Percentiles rank a stretch among this genome's conserved stretches.
These are phyloP conservation scores for Congeria kusceri DNA, from an alignment of 2,888 invertebrate genomes.

Conservation along the genomic window DNA sequence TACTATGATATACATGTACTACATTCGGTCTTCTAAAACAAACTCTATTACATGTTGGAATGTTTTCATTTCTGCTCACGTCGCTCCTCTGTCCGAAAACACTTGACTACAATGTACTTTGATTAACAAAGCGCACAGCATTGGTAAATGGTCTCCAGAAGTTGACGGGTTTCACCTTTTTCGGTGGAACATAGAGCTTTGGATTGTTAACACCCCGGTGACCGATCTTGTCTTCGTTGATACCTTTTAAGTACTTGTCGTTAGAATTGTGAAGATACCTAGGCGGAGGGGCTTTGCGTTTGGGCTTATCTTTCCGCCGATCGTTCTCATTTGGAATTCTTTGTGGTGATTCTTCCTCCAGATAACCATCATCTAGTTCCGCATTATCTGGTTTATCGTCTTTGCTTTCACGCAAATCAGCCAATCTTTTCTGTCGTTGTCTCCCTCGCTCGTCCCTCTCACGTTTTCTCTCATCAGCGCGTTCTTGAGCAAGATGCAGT, in stretches of 20 bases:
- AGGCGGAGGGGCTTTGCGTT: conserved; percentile 1
- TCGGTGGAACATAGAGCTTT: conserved; percentile 1
- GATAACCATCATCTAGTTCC: neutral
- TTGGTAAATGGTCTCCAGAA: neutral
- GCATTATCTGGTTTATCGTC: neutral
- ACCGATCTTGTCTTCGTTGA: conserved; percentile 24
- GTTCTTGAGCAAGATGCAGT: conserved; percentile 1
- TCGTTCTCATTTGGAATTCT: neutral
- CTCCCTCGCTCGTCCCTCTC: conserved; percentile 1
- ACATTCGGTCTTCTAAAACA: too few relatives aligned
- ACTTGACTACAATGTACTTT: neutral
- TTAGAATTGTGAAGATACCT: conserved; percentile 22
- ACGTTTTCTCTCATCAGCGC: conserved; percentile 18
- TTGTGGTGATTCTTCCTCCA: neutral
- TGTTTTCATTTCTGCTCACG: too few relatives aligned
- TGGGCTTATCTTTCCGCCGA: neutral
- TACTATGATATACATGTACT: too few relatives aligned
- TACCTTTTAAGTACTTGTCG: conserved; percentile 28
- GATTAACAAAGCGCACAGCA: neutral
- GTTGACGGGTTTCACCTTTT: conserved; percentile 1
- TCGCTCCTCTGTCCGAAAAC: too few relatives aligned
- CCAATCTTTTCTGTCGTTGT: neutral
- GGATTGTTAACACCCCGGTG: conserved; percentile 17
- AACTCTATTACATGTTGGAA: too few relatives aligned
- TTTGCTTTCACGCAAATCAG: neutral